These are phyloP conservation scores for Crocallis elinguaria DNA, from an alignment of 2,888 invertebrate genomes.

Conservation along the genomic window DNA sequence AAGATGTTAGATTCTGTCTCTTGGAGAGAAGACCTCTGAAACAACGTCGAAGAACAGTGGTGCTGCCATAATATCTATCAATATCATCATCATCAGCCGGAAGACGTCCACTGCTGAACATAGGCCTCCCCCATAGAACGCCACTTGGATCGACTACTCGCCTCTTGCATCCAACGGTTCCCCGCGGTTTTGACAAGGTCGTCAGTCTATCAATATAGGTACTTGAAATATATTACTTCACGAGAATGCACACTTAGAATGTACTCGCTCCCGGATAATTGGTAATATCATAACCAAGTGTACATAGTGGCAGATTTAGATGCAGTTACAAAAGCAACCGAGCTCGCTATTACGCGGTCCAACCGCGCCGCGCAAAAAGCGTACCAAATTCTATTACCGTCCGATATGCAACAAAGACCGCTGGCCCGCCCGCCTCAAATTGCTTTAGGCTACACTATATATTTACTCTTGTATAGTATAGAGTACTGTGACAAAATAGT, in stretches of 20 bases:
- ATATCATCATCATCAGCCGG: too few relatives aligned
- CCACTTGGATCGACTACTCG: too few relatives aligned
- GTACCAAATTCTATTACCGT: conserved; percentile 83
- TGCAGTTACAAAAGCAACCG: conserved; percentile 80
- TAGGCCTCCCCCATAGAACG: too few relatives aligned
- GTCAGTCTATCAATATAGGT: too few relatives aligned
- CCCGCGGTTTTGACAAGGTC: too few relatives aligned
- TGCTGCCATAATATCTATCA: too few relatives aligned
- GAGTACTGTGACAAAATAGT: conserved; percentile 63
- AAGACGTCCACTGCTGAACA: too few relatives aligned
- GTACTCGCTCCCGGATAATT: conserved; percentile 51
- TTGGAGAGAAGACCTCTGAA: too few relatives aligned
- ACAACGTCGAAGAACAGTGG: too few relatives aligned
- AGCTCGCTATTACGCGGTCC: conserved; percentile 75
- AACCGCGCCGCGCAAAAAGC: conserved; percentile 79
- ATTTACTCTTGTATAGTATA: conserved; percentile 59
- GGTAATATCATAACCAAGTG: conserved; percentile 60
- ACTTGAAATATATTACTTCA: background rate
- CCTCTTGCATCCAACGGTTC: too few relatives aligned
- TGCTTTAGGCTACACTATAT: conserved; percentile 82
- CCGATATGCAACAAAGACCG: conserved; percentile 84
- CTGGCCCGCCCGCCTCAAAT: conserved; percentile 76
- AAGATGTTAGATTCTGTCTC: too few relatives aligned
- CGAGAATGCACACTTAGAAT: conserved; percentile 20
- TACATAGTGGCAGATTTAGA: conserved; percentile 73